phyloP scores from a whole-genome alignment of 2,113 vertebrate species.

The Tichodroma muraria region DNA sequence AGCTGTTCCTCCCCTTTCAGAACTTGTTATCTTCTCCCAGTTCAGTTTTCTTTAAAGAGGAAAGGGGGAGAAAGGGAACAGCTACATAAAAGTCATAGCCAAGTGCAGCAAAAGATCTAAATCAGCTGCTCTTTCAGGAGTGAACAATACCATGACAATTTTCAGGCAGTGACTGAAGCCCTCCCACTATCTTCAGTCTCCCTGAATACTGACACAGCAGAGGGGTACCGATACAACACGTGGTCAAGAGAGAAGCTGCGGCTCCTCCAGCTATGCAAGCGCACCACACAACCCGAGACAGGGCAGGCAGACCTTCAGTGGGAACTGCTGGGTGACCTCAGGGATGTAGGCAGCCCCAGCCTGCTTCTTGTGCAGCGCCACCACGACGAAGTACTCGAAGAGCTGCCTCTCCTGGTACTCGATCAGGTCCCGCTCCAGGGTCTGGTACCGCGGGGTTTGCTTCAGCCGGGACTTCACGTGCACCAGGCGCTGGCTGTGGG shows the following conservation, averaged over 20 bases:
- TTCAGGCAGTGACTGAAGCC: background rate
- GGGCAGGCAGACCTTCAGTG: slow-evolving; percentile 67
- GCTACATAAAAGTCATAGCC: background rate
- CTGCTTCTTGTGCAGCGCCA: slow-evolving; percentile 90
- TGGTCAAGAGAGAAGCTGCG: background rate
- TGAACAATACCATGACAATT: background rate
- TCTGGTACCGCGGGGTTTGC: slow-evolving; percentile 80
- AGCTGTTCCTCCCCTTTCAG: background rate
- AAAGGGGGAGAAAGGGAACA: background rate
- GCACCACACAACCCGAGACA: rapidly evolving
- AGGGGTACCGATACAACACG: background rate
- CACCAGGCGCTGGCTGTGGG: slow-evolving; percentile 91
- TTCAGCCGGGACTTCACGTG: slow-evolving; percentile 90
- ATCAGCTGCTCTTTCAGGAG: background rate
- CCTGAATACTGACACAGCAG: background rate
- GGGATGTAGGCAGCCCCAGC: slow-evolving; percentile 86
- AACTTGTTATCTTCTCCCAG: background rate
- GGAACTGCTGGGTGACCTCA: slow-evolving; percentile 95
- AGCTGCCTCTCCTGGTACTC: slow-evolving; percentile 90
- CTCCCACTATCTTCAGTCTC: background rate
- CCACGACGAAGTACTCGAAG: slow-evolving; percentile 94
- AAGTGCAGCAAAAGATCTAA: background rate
- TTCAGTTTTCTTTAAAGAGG: background rate
- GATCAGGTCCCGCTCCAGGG: slow-evolving; percentile 82
- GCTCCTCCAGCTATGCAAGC: background rate